Conservation (phyloP, 1,140 invertebrate genomes). For the Pemphigus obesinymphae region DNA sequence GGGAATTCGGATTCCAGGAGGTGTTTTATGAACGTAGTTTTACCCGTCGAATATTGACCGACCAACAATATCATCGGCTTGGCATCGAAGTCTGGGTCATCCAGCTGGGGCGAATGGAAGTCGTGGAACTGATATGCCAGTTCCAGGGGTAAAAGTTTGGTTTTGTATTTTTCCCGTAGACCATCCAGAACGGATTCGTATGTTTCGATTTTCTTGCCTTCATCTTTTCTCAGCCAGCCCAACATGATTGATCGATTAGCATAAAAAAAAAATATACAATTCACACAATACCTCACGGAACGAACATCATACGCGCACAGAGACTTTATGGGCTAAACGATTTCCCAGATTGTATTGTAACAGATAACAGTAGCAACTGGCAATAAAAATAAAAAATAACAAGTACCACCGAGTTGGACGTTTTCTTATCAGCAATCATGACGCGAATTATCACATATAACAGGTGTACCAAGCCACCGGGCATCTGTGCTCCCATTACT, state of each 20-base stretch:
- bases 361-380: background rate
- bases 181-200: conserved; percentile 52
- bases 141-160: conserved; percentile 65
- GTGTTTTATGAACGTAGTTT: conserved; percentile 70
- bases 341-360: background rate
- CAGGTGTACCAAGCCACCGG: background rate
- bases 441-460: background rate
- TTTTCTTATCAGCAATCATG: background rate
- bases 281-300: background rate
- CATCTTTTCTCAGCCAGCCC: conserved; percentile 32
- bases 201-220: conserved; percentile 12
- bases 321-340: background rate
- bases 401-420: background rate
- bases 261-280: background rate
- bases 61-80: conserved; percentile 70
- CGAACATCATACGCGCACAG: background rate
- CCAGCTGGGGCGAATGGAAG: conserved; percentile 66
- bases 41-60: conserved; percentile 72
- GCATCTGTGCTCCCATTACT: background rate
- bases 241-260: background rate
- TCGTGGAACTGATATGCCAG: conserved; percentile 68
- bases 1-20: conserved; percentile 63
- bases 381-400: background rate
- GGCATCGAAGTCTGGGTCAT: conserved; percentile 71
- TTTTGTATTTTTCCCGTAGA: conserved; percentile 59